A percentile compares a stretch with the other conserved stretches of the same genome.
Conservation (phyloP, 64 coral and sea anemone species). For the Stichodactyla helianthus region DNA sequence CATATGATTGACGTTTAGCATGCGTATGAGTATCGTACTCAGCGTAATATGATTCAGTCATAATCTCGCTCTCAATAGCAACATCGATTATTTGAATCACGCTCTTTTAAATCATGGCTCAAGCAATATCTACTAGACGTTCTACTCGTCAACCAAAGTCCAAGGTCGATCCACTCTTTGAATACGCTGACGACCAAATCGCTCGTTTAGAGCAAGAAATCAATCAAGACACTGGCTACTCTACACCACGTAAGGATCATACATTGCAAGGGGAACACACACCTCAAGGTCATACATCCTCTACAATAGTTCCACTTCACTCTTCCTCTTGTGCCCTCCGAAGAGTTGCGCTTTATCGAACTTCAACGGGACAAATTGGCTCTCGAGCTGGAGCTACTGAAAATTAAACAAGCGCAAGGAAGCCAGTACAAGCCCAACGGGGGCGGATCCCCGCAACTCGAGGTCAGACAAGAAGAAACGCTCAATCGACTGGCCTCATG, state of each 20-base stretch:
- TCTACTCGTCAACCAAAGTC: not conserved
- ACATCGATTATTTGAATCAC: too few relatives aligned
- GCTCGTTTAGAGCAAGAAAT: not conserved
- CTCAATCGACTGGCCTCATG: slow-evolving; percentile 11
- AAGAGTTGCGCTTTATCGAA: not conserved
- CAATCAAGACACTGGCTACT: not conserved
- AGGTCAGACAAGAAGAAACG: not conserved
- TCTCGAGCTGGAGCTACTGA: not conserved
- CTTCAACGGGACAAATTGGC: too few relatives aligned
- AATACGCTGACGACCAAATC: not conserved
- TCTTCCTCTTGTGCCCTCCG: not conserved
- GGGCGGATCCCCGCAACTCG: not conserved
- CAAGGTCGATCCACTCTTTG: not conserved
- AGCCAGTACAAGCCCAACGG: not conserved
- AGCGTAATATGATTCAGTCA: too few relatives aligned
- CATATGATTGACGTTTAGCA: too few relatives aligned
- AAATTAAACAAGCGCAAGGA: not conserved
- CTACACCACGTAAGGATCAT: not conserved
- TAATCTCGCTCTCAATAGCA: too few relatives aligned
- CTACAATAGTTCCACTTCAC: not conserved
- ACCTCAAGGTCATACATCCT: not conserved
- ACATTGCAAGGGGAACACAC: not conserved
- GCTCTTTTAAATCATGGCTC: too few relatives aligned
- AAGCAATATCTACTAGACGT: too few relatives aligned
- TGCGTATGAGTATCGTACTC: too few relatives aligned